phyloP scores from a whole-genome alignment of 2,888 invertebrate species.

The Papilio protenor region DNA sequence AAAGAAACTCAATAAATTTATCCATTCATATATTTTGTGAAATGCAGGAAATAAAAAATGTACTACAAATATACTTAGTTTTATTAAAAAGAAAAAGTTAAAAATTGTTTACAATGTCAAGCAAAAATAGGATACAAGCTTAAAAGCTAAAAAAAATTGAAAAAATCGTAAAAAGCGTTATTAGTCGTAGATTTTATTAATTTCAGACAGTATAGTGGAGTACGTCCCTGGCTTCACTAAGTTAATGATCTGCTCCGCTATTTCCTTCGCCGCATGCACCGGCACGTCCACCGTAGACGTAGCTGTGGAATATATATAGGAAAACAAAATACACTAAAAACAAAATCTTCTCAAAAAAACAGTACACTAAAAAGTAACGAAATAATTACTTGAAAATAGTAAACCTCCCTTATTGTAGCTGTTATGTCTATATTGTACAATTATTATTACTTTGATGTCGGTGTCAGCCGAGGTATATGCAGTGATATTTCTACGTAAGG shows the following conservation, averaged over 20 bases:
- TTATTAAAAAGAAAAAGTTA: background rate
- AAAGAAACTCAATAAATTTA: too few species aligned
- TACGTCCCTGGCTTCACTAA: slow-evolving; percentile 1
- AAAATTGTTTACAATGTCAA: background rate
- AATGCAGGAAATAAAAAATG: background rate
- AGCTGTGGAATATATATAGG: background rate
- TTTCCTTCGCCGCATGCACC: background rate
- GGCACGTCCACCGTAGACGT: slow-evolving; percentile 1
- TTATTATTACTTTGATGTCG: too few species aligned
- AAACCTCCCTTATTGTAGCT: too few species aligned
- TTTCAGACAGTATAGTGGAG: background rate
- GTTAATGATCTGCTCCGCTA: slow-evolving; percentile 1
- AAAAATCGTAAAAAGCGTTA: background rate
- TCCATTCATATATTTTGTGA: too few species aligned
- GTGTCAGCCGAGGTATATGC: too few species aligned
- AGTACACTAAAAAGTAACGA: too few species aligned
- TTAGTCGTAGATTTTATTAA: background rate
- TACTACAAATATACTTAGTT: background rate
- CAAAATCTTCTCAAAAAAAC: too few species aligned
- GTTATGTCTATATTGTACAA: too few species aligned
- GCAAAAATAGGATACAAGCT: background rate
- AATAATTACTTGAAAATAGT: too few species aligned
- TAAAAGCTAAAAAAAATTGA: background rate
- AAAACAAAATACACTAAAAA: too few species aligned
- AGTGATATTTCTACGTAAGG: too few species aligned